Percentiles rank a stretch among this genome's conserved stretches.
phyloP scores from a whole-genome alignment of 2,888 invertebrate species.

The Disparrhopalites patrizii region DNA sequence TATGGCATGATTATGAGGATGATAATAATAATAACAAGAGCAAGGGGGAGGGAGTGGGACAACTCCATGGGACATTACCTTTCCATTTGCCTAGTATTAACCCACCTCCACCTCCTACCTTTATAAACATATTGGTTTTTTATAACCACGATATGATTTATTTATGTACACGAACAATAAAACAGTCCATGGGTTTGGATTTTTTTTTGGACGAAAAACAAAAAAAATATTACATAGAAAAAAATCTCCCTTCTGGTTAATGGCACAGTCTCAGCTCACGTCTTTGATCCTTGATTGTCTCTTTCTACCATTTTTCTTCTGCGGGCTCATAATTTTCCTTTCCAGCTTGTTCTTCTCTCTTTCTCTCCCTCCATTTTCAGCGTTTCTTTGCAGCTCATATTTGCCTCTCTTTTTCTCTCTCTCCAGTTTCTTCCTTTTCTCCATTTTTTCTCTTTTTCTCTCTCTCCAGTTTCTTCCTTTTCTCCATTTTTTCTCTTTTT shows the following conservation, averaged over 20 bases:
- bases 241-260: too few species aligned
- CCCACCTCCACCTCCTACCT: background rate
- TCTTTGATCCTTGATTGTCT: constrained; percentile 3
- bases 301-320: background rate
- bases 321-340: background rate
- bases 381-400: background rate
- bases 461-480: background rate
- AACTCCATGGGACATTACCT: background rate
- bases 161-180: too few species aligned
- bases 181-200: too few species aligned
- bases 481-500: background rate
- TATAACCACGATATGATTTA: background rate
- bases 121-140: background rate
- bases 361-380: background rate
- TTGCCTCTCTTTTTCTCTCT: background rate
- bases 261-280: background rate
- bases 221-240: too few species aligned
- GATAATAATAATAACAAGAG: too few species aligned
- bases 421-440: background rate
- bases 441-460: background rate
- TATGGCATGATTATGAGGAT: too few species aligned
- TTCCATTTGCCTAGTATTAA: too few species aligned
- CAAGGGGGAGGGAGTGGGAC: too few species aligned
- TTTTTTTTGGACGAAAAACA: too few species aligned
- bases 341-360: background rate